Evolutionary conservation across 2,797 vertebrate genomes (phyloP).

Genomic region (Enteromius paludinosus): DNA sequence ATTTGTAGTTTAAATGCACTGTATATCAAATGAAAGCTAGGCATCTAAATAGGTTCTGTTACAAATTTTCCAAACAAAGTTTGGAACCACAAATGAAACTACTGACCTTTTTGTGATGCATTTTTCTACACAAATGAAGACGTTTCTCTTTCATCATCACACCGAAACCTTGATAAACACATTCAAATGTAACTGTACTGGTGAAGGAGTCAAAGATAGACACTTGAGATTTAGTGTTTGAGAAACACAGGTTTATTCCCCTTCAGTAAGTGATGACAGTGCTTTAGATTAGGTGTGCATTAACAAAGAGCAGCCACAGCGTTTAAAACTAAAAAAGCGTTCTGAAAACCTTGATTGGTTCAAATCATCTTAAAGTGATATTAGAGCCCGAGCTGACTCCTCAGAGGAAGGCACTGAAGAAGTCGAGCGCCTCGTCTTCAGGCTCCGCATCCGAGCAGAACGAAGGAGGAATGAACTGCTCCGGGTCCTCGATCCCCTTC

Average conservation of each 20-base stretch:
- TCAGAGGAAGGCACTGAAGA: slow-evolving; percentile 62
- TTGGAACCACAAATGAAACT: no score
- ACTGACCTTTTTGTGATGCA: no score
- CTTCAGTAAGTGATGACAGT: background rate
- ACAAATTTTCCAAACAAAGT: no score
- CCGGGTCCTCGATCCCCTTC: slow-evolving; percentile 66
- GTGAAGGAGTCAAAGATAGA: background rate
- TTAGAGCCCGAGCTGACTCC: accelerated
- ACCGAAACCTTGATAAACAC: background rate
- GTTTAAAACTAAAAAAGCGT: background rate
- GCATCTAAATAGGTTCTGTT: no score
- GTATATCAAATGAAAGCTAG: no score
- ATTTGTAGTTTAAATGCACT: no score
- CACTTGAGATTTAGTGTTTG: background rate
- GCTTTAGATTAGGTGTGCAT: background rate
- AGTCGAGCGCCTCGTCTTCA: slow-evolving; percentile 30
- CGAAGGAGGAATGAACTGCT: slow-evolving; percentile 67
- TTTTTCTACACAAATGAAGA: no score
- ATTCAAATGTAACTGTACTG: background rate
- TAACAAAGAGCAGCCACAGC: background rate
- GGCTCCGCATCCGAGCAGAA: slow-evolving; percentile 63
- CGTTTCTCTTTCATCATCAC: no score
- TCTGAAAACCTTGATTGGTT: background rate
- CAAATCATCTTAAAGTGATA: background rate
- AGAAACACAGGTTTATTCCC: background rate